A percentile compares a stretch with the other conserved stretches of the same genome.
Conservation (phyloP, 2,797 vertebrate species). For the Anguilla marmorata region DNA sequence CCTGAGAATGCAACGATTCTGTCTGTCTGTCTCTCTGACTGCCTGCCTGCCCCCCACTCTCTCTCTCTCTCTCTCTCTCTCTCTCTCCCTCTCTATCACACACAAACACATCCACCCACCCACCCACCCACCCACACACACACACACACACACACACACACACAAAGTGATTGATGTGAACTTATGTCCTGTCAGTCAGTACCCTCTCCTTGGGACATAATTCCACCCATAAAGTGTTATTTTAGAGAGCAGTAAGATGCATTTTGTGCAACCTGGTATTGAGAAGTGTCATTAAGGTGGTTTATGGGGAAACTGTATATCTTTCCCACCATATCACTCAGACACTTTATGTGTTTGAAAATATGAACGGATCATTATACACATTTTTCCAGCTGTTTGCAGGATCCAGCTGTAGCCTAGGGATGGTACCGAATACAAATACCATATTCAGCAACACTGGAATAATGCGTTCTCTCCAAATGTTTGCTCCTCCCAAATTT, state of each 20-base stretch:
- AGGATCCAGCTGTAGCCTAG: not conserved
- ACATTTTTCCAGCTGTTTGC: not conserved
- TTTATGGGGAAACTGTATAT: not conserved
- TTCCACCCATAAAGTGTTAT: not conserved
- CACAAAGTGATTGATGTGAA: not conserved
- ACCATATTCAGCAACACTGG: too few relatives aligned
- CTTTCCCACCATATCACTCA: not conserved
- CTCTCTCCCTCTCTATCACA: not conserved
- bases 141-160: not conserved
- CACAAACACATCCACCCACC: not conserved
- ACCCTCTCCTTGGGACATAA: not conserved
- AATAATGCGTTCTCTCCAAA: too few relatives aligned
- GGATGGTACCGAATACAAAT: too few relatives aligned
- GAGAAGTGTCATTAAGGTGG: not conserved
- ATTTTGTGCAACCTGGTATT: not conserved
- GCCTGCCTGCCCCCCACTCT: too few relatives aligned
- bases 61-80: not conserved
- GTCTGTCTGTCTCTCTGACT: not conserved
- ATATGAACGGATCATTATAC: not conserved
- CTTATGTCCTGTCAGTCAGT: not conserved
- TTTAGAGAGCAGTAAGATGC: conserved; percentile 15
- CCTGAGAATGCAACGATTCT: too few relatives aligned
- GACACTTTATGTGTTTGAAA: not conserved
- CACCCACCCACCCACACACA: not conserved
- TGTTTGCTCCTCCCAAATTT: too few relatives aligned